Conservation (phyloP, 2,888 invertebrate genomes). For the Nephrotoma guestfalica region DNA sequence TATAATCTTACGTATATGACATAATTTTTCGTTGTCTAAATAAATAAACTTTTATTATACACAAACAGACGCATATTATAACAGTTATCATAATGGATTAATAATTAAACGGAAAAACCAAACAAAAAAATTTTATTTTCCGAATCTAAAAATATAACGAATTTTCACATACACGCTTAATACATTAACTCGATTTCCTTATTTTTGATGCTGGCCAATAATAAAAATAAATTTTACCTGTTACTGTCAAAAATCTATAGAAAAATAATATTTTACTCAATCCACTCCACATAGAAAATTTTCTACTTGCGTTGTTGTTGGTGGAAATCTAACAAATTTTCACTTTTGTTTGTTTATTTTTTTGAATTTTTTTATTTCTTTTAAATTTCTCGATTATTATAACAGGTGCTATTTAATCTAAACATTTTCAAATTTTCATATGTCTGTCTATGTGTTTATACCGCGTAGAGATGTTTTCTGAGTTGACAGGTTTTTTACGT, state of each 20-base stretch:
- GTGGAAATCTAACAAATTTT: background rate
- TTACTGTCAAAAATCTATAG: background rate
- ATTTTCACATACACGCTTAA: background rate
- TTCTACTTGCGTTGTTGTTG: background rate
- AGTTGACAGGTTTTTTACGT: background rate
- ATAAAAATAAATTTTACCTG: background rate
- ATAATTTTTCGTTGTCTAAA: background rate
- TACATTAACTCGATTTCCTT: background rate
- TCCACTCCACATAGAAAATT: background rate
- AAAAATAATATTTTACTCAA: background rate
- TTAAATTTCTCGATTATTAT: background rate
- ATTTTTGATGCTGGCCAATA: background rate
- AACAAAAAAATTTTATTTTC: background rate
- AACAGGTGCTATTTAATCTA: background rate
- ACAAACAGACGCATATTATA: background rate
- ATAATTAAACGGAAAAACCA: background rate
- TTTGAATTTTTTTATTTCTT: background rate
- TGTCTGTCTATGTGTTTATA: background rate
- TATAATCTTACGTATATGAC: background rate
- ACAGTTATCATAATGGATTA: background rate
- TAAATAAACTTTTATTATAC: background rate
- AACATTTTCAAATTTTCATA: background rate
- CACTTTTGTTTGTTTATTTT: background rate
- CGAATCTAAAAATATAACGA: background rate
- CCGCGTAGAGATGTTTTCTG: background rate